Conservation (phyloP, 2,113 vertebrate species). For the Haemorhous mexicanus region DNA sequence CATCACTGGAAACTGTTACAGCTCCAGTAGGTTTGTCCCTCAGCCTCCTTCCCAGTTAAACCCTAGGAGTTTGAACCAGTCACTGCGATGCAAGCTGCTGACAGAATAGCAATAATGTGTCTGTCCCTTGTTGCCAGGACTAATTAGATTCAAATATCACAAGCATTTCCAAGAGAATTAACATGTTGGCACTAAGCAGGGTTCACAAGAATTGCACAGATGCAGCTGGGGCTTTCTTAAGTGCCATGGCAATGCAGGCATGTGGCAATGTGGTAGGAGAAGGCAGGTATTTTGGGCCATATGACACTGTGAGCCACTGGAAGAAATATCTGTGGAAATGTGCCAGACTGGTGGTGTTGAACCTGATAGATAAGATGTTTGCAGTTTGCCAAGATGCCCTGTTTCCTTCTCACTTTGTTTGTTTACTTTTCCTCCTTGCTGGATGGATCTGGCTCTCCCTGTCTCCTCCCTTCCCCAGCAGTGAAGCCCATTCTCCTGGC, state of each 20-base stretch:
- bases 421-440: background rate
- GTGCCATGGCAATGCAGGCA: background rate
- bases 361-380: background rate
- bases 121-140: background rate
- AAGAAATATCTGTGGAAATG: background rate
- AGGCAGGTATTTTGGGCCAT: background rate
- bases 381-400: background rate
- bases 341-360: background rate
- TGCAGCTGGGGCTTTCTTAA: background rate
- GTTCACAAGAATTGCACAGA: background rate
- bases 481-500: background rate
- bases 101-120: background rate
- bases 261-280: background rate
- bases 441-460: background rate
- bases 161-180: slow-evolving; percentile 16
- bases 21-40: background rate
- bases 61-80: background rate
- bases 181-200: background rate
- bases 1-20: background rate
- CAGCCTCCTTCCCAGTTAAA: background rate
- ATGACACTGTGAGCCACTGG: background rate
- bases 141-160: background rate
- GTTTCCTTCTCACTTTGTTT: background rate
- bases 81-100: background rate
- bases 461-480: background rate